phyloP scores from a whole-genome alignment of 2,113 vertebrate species.

The Puffinus mauretanicus region DNA sequence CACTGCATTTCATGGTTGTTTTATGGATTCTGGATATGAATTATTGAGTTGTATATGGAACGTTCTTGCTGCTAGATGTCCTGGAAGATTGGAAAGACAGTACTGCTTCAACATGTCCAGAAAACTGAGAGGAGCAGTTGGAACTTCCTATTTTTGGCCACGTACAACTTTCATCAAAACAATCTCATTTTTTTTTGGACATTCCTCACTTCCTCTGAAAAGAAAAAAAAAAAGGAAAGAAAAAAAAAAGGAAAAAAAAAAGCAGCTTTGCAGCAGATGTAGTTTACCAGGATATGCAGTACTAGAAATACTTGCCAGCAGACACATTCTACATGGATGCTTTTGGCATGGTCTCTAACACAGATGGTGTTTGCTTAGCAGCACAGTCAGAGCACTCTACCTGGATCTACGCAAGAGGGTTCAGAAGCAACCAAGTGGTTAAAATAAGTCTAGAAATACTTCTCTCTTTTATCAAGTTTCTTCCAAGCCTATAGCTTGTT shows the following conservation, averaged over 20 bases:
- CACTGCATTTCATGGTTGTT: neutral
- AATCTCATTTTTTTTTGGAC: neutral
- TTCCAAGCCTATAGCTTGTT: neutral
- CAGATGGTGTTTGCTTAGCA: slow-evolving; percentile 48
- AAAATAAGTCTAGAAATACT: neutral
- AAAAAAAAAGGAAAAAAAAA: neutral
- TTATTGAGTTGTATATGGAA: neutral
- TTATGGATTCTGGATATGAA: neutral
- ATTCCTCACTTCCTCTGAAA: neutral
- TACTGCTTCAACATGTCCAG: neutral
- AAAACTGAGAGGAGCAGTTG: neutral
- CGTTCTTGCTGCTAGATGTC: neutral
- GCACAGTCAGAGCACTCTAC: neutral
- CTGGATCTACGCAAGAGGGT: rapidly evolving
- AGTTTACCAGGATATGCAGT: neutral
- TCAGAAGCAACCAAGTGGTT: neutral
- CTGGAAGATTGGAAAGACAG: neutral
- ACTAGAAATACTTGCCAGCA: neutral
- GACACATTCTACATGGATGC: neutral
- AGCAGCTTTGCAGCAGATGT: neutral
- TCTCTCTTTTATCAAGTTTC: neutral
- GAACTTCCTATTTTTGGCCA: neutral
- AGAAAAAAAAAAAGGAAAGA: neutral
- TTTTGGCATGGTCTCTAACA: neutral
- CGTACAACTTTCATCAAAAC: neutral